Percentiles rank a stretch among this genome's conserved stretches.
phyloP scores from a whole-genome alignment of 1,140 invertebrate genomes.

The Melanaphis sacchari region DNA sequence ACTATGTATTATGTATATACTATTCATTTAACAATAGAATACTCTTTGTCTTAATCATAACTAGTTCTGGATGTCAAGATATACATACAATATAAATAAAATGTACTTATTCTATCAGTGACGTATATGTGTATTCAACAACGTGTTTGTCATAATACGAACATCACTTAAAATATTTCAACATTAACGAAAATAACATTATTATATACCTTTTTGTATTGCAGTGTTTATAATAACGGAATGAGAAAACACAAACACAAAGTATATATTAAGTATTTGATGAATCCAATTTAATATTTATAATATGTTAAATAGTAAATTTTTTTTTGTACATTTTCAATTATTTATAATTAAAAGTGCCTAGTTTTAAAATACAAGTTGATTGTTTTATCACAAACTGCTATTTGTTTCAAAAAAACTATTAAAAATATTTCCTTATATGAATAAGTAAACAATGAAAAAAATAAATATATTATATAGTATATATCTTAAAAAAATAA shows the following conservation, averaged over 20 bases:
- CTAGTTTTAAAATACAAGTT: too few species aligned
- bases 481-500: too few species aligned
- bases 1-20: too few species aligned
- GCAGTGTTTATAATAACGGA: background rate
- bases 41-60: background rate
- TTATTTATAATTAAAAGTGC: too few species aligned
- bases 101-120: background rate
- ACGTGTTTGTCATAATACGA: background rate
- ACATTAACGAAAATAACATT: background rate
- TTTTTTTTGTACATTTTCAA: too few species aligned
- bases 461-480: too few species aligned
- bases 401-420: too few species aligned
- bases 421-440: too few species aligned
- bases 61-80: background rate
- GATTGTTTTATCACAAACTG: too few species aligned
- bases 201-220: background rate
- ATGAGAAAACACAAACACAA: background rate
- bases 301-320: too few species aligned
- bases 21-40: background rate
- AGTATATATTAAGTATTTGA: background rate
- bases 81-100: background rate
- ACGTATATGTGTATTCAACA: background rate
- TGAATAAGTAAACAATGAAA: too few species aligned
- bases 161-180: background rate
- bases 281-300: background rate